Evolutionary conservation across 1,140 invertebrate species (phyloP), one percentile per base, ranked within the genome.

Genomic region (Drosophila tristis): DNA sequence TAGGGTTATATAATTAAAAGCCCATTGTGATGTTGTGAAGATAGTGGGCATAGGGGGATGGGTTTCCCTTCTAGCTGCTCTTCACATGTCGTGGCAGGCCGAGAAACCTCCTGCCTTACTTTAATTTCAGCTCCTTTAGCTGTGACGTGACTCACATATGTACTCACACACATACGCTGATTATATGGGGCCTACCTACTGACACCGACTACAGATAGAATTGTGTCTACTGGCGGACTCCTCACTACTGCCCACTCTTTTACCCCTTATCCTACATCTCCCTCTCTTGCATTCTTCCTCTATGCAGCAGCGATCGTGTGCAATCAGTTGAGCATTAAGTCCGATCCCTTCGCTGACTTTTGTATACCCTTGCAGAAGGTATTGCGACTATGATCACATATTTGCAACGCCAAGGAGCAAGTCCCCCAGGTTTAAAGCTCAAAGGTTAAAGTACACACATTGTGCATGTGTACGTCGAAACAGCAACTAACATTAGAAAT

Each of bases 101-200:
- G 77, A 90, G 76, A 90, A 90, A 90, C 85, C 85, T 90, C 86
- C 85, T 90, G 85, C 85, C 85, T 90, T 90, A 90, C 85, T 90
- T 90, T 90, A 90, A 81, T 90, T 90, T 81, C 78, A 79, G 71
- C 80, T 90, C 77, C 86, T 90, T 80, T 43, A 25, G 35, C 39
- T 76, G 84, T 87, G 82, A 87, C 82, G 84, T 87, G 82, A 87
- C 82, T 87, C 84, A 87, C 82, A 86, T 82, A 87, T 78, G 82
- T 86, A 77, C 56, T 76, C 53, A 78, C 43, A 59, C 57, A 62
- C 25, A 31, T 45, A 62, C 51, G 54, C 43, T 39, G 16, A 51
- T 53, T 60, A 43, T 49, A 49, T 70, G 51, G 76, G 59, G 59
- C 68, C 74, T 75, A 71, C 78, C 77, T 75, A 82, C 79, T 82